Evolutionary conservation across 2,888 invertebrate species (phyloP), one percentile per base, ranked within the genome.

Genomic region (Hypomecis punctinalis): DNA sequence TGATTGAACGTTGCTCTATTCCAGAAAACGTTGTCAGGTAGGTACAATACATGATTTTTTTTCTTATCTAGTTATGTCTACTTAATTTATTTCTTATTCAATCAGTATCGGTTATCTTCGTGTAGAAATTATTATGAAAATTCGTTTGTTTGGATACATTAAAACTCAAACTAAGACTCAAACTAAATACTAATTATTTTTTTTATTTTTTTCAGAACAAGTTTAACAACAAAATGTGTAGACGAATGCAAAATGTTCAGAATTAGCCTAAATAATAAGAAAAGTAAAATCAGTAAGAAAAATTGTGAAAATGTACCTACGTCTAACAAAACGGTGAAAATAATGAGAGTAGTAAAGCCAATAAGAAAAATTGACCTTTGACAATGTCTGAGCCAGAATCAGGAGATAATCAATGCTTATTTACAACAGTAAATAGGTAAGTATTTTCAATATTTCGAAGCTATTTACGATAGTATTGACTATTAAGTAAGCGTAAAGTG

Each of bases 161-260:
- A n/a, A n/a, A n/a, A n/a, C n/a, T n/a, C n/a, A n/a, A n/a, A n/a
- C n/a, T n/a, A n/a, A n/a, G n/a, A n/a, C n/a, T n/a, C n/a, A n/a
- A n/a, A n/a, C n/a, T n/a, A n/a, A n/a, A n/a, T n/a, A n/a, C n/a
- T n/a, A n/a, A n/a, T n/a, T 23, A 23, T 23, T 23, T 23, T 23
- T 23, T 23, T 23, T 23, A 23, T 23, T 23, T 23, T 23, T 23
- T 79, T 51, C 80, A 93, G 94, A 56, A 90, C 88, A 11, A 91
- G 93, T n/a, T 94, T 95, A n/a, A 94, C 94, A 33, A 94, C 94
- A 0, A 95, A 94, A 80, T 95, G 94, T 73, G 94, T 94, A 0
- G 94, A 95, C 74, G 95, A 95, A 79, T 93, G 94, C 70, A 95
- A 94, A 83, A 94, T 94, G 94, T 84, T 85, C 48, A 91, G 90